Conservation (phyloP, 2,888 invertebrate genomes). For the Pasiphila rectangulata region DNA sequence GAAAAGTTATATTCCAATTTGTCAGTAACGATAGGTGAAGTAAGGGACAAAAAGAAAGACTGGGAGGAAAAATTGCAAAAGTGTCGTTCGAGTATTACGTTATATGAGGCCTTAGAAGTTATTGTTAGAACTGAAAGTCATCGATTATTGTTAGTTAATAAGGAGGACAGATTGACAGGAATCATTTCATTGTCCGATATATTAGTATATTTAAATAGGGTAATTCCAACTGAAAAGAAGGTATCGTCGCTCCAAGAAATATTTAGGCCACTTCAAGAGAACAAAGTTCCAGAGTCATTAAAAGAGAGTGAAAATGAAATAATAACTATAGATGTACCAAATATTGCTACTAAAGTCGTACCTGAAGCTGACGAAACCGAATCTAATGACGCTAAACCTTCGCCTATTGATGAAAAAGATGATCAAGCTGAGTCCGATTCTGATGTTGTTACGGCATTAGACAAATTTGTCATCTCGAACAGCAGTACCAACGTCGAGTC, state of each 20-base stretch:
- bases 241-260: slow-evolving; percentile 75
- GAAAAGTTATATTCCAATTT: slow-evolving; percentile 96
- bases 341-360: slow-evolving; percentile 47
- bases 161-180: slow-evolving; percentile 71
- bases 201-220: slow-evolving; percentile 76
- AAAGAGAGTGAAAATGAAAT: slow-evolving; percentile 71
- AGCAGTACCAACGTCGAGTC: slow-evolving; percentile 39
- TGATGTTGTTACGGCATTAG: slow-evolving; percentile 37
- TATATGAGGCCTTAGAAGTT: slow-evolving; percentile 92
- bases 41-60: slow-evolving; percentile 92
- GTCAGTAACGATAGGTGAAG: slow-evolving; percentile 91
- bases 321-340: slow-evolving; percentile 69
- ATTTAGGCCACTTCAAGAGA: slow-evolving; percentile 72
- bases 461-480: slow-evolving; percentile 35
- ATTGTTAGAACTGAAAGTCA: slow-evolving; percentile 93
- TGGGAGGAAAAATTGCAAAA: slow-evolving; percentile 96
- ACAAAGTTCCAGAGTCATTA: slow-evolving; percentile 68
- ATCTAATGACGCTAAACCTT: slow-evolving; percentile 28
- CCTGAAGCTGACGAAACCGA: slow-evolving; percentile 50
- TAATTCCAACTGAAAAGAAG: slow-evolving; percentile 74
- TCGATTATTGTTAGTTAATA: slow-evolving; percentile 78
- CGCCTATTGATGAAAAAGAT: slow-evolving; percentile 29
- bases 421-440: slow-evolving; percentile 42
- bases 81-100: slow-evolving; percentile 91
- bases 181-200: slow-evolving; percentile 77